Conservation (phyloP, 2,113 vertebrate species). For the Megaceryle maxima region DNA sequence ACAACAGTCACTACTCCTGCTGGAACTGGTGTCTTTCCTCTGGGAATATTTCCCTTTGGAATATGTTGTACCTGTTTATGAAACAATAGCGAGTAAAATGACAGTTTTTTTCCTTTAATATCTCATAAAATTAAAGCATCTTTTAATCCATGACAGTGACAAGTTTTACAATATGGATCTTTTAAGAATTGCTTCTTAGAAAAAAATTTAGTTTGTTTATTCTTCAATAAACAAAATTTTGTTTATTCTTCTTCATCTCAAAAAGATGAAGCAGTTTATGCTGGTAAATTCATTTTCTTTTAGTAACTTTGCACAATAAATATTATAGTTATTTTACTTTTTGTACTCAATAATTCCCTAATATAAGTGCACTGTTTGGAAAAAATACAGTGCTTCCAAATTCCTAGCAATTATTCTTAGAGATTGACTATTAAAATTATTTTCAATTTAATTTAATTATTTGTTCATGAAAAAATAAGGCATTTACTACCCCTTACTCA, state of each 20-base stretch:
- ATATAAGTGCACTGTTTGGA: background rate
- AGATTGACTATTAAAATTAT: background rate
- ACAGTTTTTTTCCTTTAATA: background rate
- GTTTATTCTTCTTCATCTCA: background rate
- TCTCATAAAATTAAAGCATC: background rate
- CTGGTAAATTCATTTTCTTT: background rate
- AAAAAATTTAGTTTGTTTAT: background rate
- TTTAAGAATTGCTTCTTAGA: background rate
- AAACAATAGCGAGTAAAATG: slow-evolving; percentile 48
- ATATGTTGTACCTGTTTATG: slow-evolving; percentile 45
- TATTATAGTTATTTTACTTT: background rate
- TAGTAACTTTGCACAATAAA: background rate
- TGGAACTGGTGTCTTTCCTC: slow-evolving; percentile 49
- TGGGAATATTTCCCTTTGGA: slow-evolving; percentile 45
- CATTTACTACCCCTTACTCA: background rate
- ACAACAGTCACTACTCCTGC: slow-evolving; percentile 19
- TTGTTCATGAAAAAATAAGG: background rate
- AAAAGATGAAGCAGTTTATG: background rate
- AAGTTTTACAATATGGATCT: background rate
- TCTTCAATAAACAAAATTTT: background rate
- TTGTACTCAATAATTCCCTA: background rate
- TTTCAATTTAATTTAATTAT: background rate
- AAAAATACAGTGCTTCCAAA: background rate
- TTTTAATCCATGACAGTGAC: background rate
- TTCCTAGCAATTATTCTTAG: background rate